phyloP scores from a whole-genome alignment of 2,113 vertebrate species.

The Colinus virginianus region DNA sequence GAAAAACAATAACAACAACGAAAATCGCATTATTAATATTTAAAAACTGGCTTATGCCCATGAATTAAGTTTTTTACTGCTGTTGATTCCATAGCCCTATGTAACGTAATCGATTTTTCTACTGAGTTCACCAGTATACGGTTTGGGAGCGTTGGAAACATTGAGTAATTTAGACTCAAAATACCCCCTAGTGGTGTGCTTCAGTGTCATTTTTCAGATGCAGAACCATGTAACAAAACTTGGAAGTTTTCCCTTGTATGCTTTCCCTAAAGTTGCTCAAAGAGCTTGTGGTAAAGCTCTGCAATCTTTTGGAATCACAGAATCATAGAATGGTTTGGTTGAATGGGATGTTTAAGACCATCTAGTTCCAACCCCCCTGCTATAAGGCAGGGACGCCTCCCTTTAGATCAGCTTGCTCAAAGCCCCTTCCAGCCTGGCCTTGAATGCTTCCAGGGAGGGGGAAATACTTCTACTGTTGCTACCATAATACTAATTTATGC shows the following conservation, averaged over 20 bases:
- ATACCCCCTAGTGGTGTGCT: conserved; percentile 13
- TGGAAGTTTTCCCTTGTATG: neutral
- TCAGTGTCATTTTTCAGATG: conserved; percentile 24
- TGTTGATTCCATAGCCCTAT: conserved; percentile 44
- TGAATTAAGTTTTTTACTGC: conserved; percentile 50
- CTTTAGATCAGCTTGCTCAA: too few species aligned
- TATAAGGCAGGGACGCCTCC: too few species aligned
- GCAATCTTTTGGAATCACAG: neutral
- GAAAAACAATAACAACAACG: conserved; percentile 14
- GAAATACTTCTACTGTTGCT: too few species aligned
- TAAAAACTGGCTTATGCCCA: conserved; percentile 60
- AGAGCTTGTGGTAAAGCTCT: neutral
- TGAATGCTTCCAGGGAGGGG: too few species aligned
- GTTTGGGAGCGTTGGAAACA: neutral
- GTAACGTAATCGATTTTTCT: conserved; percentile 18
- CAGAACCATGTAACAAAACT: neutral
- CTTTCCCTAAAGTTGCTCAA: neutral
- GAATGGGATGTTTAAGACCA: too few species aligned
- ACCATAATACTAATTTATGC: neutral
- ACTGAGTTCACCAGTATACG: neutral
- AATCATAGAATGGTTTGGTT: too few species aligned
- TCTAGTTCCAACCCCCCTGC: too few species aligned
- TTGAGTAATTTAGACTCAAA: conserved; percentile 58
- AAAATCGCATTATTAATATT: conserved; percentile 53
- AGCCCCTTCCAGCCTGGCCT: too few species aligned